phyloP scores from a whole-genome alignment of 2,113 vertebrate species.

The Varanus komodoensis region DNA sequence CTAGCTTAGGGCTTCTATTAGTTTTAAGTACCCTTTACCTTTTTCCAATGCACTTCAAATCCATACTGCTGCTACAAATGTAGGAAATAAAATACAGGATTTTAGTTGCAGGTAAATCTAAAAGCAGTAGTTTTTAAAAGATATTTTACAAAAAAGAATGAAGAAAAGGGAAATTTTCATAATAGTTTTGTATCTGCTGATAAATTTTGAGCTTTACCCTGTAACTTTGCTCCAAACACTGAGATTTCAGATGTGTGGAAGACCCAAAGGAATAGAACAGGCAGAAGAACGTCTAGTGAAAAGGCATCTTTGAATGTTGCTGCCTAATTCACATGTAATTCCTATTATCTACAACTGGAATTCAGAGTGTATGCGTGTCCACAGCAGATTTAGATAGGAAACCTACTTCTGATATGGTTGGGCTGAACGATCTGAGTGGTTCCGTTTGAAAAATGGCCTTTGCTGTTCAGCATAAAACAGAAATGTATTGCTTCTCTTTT shows the following conservation, averaged over 20 bases:
- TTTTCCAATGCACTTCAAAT: neutral
- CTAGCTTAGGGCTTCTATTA: neutral
- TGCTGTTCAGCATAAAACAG: neutral
- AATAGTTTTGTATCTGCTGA: neutral
- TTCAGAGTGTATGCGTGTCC: neutral
- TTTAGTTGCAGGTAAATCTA: neutral
- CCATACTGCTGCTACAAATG: too few relatives aligned
- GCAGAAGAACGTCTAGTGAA: neutral
- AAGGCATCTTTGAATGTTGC: neutral
- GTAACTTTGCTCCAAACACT: neutral
- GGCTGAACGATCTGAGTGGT: neutral
- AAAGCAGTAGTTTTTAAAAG: neutral
- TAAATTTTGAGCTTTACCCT: neutral
- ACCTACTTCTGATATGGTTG: neutral
- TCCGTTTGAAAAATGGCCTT: neutral
- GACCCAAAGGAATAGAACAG: neutral
- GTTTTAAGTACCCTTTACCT: neutral
- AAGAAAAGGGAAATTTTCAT: too few relatives aligned
- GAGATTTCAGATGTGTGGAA: neutral
- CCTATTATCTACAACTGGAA: neutral
- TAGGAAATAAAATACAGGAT: neutral
- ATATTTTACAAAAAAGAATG: neutral
- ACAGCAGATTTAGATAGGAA: neutral
- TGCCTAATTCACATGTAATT: neutral
- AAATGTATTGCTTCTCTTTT: too few relatives aligned